A percentile compares a stretch with the other conserved stretches of the same genome.
phyloP scores from a whole-genome alignment of 2,113 vertebrate genomes.

The Ornithorhynchus anatinus region DNA sequence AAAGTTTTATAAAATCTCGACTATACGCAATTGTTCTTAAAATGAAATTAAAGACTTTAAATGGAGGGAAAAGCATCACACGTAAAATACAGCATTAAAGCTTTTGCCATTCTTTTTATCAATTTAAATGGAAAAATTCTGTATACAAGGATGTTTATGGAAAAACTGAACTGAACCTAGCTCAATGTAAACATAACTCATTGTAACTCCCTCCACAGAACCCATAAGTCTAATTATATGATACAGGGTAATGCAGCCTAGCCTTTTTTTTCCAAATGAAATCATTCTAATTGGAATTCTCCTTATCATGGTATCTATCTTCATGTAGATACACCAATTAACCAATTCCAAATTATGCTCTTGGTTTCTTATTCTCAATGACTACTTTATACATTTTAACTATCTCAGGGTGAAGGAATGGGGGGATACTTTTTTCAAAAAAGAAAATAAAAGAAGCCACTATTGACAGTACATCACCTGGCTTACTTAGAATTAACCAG shows the following conservation, averaged over 20 bases:
- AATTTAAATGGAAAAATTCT: too few relatives aligned
- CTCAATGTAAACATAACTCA: rapidly evolving
- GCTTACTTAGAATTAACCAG: not conserved
- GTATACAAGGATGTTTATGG: too few relatives aligned
- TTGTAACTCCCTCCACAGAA: not conserved
- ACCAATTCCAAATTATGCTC: not conserved
- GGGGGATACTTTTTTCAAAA: not conserved
- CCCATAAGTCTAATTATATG: not conserved
- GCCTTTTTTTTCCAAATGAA: not conserved
- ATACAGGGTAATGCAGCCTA: not conserved
- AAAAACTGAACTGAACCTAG: not conserved
- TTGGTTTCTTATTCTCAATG: not conserved
- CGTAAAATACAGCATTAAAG: too few relatives aligned
- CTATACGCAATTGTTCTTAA: too few relatives aligned
- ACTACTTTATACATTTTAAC: not conserved
- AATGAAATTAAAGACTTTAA: too few relatives aligned
- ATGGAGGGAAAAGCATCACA: too few relatives aligned
- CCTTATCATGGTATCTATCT: not conserved
- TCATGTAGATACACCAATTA: not conserved
- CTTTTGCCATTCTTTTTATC: too few relatives aligned
- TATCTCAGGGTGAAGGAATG: too few relatives aligned
- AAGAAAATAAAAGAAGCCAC: not conserved
- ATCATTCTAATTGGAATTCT: not conserved
- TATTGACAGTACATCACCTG: not conserved
- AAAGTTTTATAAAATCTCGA: too few relatives aligned